Evolutionary conservation across 1,140 invertebrate genomes (phyloP), one percentile per base, ranked within the genome.

Genomic region (Drosophila azteca): DNA sequence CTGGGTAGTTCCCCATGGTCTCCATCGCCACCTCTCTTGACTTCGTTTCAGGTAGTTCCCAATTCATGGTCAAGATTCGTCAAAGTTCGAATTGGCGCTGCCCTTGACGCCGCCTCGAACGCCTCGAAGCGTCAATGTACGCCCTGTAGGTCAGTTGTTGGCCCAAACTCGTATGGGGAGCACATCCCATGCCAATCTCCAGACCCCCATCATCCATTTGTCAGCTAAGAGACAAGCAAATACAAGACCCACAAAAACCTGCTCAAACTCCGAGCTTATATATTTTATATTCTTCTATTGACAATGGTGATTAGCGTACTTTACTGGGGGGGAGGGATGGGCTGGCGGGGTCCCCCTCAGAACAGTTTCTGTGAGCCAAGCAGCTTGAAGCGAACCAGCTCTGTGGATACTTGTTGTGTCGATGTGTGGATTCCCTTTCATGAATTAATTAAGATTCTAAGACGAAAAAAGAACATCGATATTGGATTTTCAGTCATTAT

Each of bases 111-210:
- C 1, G 35, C 39, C 22, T 35, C n/a, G 26, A 11, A 26, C 5
- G 24, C 24, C 24, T 26, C 41, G n/a, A 51, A 5, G 1, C 79
- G 79, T 82, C 79, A 83, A 85, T 60, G 82, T 58, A 87, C 78
- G 83, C 78, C 66, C 67, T 88, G 82, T 85, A 87, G 83, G 82
- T 83, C 77, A 73, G 43, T 46, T 31, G 55, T 4, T 26, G 31
- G 41, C 26, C 15, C 64, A 26, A 52, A 41, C 68, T 35, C 35
- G 24, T 26, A 29, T 51, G 11, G 2, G 11, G 4, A 39, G 11
- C 20, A n/a, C 2, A 0, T 29, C 61, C 29, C 29, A 8, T 15
- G 3, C 15, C 17, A 22, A 15, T 22, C 20, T 6, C 7, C 20
- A 51, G 46, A 59, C 20, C 45, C 58, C 43, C 48, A 64, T 57